phyloP scores from a whole-genome alignment of 2,888 invertebrate genomes.

The Caenorhabditis afra region DNA sequence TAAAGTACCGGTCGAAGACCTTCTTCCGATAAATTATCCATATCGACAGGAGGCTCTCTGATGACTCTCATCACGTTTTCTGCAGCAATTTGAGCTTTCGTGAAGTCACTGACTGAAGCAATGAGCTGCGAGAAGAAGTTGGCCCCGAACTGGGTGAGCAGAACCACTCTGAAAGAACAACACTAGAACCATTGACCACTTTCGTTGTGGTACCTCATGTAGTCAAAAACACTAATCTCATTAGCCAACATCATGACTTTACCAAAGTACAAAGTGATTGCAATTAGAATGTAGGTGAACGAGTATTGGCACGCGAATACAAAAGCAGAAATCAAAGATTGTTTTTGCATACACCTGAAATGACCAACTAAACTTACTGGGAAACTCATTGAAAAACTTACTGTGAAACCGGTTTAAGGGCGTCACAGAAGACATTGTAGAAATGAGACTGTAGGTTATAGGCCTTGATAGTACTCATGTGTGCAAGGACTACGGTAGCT shows the following conservation, averaged over 20 bases:
- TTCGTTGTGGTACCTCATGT: constrained; percentile 67
- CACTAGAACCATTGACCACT: not conserved
- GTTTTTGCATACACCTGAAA: constrained; percentile 77
- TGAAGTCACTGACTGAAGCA: constrained; percentile 75
- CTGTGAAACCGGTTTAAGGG: constrained; percentile 74
- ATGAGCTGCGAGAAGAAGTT: constrained; percentile 78
- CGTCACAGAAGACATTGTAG: constrained; percentile 73
- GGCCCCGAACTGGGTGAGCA: constrained; percentile 79
- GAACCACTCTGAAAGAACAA: constrained; percentile 72
- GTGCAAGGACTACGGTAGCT: constrained; percentile 75
- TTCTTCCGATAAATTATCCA: constrained; percentile 79
- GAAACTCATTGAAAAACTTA: constrained; percentile 35
- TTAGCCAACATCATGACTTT: constrained; percentile 77
- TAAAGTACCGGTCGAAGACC: constrained; percentile 75
- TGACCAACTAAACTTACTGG: not conserved
- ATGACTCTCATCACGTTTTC: constrained; percentile 77
- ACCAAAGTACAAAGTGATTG: constrained; percentile 74
- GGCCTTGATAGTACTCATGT: constrained; percentile 79
- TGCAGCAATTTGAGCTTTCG: constrained; percentile 72
- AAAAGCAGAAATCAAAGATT: constrained; percentile 75
- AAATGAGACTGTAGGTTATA: constrained; percentile 78
- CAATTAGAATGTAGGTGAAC: constrained; percentile 78
- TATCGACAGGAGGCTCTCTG: constrained; percentile 75
- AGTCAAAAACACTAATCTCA: constrained; percentile 77
- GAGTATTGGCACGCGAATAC: constrained; percentile 78